phyloP scores from a whole-genome alignment of 2,113 vertebrate genomes.

The Microcebus griseorufus region DNA sequence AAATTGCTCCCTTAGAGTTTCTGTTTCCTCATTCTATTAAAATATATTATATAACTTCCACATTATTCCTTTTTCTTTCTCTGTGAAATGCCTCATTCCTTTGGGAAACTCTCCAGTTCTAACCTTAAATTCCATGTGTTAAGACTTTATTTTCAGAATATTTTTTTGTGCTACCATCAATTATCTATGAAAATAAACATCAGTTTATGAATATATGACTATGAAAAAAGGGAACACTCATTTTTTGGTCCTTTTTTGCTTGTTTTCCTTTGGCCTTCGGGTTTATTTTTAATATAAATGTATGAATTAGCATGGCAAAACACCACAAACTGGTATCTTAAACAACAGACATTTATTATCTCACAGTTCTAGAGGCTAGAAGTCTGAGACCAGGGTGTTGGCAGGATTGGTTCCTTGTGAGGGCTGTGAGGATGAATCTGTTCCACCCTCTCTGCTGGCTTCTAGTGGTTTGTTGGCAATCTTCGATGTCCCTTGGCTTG shows the following conservation, averaged over 20 bases:
- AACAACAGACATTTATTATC: not conserved
- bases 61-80: not conserved
- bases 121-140: not conserved
- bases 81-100: not conserved
- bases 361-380: not conserved
- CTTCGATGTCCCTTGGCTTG: not conserved
- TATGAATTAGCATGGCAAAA: not conserved
- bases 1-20: slow-evolving; percentile 28
- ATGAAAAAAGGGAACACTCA: not conserved
- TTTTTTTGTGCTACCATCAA: not conserved
- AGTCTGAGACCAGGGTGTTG: not conserved
- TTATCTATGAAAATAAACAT: slow-evolving; percentile 29
- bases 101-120: not conserved
- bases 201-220: not conserved
- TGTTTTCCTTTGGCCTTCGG: not conserved
- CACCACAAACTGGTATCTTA: not conserved
- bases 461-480: not conserved
- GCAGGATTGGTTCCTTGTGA: not conserved
- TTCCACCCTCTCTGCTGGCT: not conserved
- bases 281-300: not conserved
- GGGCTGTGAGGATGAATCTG: not conserved
- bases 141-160: not conserved
- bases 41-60: slow-evolving; percentile 15
- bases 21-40: not conserved
- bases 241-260: not conserved